A percentile compares a stretch with the other conserved stretches of the same genome.
Conservation (phyloP, 2,113 vertebrate genomes). For the Heterotilapia buettikoferi region DNA sequence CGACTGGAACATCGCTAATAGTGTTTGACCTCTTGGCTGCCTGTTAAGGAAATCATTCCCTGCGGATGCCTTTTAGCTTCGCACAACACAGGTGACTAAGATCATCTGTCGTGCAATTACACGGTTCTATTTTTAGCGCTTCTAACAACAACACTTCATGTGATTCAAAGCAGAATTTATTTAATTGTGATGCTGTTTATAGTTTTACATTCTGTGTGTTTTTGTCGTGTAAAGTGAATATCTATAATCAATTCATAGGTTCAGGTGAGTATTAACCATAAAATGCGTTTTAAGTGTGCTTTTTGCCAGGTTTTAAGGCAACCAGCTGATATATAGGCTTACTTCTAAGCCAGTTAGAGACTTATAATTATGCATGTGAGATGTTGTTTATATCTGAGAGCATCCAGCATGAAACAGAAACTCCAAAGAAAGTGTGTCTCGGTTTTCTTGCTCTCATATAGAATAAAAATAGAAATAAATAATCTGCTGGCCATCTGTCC, state of each 20-base stretch:
- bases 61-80: background rate
- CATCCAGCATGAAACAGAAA: conserved; percentile 38
- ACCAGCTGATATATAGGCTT: conserved; percentile 20
- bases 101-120: background rate
- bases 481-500: background rate
- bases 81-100: background rate
- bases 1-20: conserved; percentile 43
- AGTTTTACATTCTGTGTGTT: background rate
- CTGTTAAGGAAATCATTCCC: conserved; percentile 38
- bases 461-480: conserved; percentile 20
- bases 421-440: conserved; percentile 18
- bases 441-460: background rate
- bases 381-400: conserved; percentile 55
- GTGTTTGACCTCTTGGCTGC: conserved; percentile 52
- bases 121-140: background rate
- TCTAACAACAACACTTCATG: background rate
- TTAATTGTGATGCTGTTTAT: background rate
- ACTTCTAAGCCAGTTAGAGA: conserved; percentile 13
- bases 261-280: background rate
- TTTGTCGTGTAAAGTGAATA: background rate
- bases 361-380: conserved; percentile 21
- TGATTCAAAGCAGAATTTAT: background rate
- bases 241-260: background rate
- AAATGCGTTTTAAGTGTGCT: background rate
- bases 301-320: background rate